These are phyloP conservation scores for Hermaeophaga mercurialis DNA, from an alignment of 2,888 invertebrate genomes.

Conservation along the genomic window DNA sequence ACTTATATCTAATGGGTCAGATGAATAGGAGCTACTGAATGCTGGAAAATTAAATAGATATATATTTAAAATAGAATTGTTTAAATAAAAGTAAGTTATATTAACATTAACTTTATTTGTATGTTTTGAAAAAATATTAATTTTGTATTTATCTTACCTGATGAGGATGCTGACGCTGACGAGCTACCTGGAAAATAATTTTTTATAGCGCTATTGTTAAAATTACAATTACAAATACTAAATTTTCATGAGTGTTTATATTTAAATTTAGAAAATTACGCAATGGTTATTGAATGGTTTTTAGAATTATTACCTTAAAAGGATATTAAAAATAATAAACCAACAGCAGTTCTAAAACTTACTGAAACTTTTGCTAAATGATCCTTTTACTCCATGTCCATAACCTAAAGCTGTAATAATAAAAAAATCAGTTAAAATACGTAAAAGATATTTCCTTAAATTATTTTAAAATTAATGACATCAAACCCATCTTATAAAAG, in stretches of 20 bases:
- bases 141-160: conserved; percentile 32
- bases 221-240: conserved; percentile 6
- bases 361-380: conserved; percentile 37
- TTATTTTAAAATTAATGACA: too few species aligned
- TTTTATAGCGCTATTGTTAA: conserved; percentile 5
- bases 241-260: too few species aligned
- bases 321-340: too few species aligned
- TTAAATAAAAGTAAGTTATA: too few species aligned
- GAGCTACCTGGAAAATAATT: conserved; percentile 38
- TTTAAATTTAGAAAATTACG: too few species aligned
- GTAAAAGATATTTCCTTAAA: too few species aligned
- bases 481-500: too few species aligned
- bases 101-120: too few species aligned
- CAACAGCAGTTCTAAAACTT: too few species aligned
- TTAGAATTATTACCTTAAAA: too few species aligned
- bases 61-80: neutral
- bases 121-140: neutral
- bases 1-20: conserved; percentile 10
- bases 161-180: conserved; percentile 36
- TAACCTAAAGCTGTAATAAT: conserved; percentile 13
- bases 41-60: conserved; percentile 28
- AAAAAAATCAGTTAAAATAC: too few species aligned
- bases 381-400: conserved; percentile 24
- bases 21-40: conserved; percentile 37
- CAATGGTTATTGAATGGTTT: too few species aligned